Base-by-base conservation (phyloP, 1,140 invertebrate genomes). In the Drosophila nebulosa region DNA sequence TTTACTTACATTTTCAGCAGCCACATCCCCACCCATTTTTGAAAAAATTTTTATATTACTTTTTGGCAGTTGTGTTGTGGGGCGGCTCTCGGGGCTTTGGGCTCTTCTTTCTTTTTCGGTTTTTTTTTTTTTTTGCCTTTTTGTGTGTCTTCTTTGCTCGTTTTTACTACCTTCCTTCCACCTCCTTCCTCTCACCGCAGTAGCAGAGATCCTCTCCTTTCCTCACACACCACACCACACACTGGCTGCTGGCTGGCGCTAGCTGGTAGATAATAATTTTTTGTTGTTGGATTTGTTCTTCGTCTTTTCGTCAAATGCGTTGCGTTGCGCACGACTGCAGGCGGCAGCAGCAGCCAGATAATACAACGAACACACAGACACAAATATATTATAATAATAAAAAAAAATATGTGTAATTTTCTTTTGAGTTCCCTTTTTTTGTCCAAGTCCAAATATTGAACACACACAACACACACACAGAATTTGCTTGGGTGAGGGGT, bases 21-120 rank as follows among this genome's bases (percentile, higher is more conserved):
- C 88, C 73, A 88, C 88, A 84, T 90, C 88, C 74, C 79, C 88
- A 78, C 88, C 88, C 88, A 90, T 71, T 84, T 84, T 90, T 86
- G 71, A 74, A 85, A 66, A 74, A 74, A 78, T 85, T 79, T 79
- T 18, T 7, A 16, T 55, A 26, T 10, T 55, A 30, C 42, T 65
- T 46, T 42, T 66, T 68, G 62, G 66, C 77, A 80, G 67, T 75
- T 46, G 39, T 18, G 18, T 30, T 6, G 27, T 30, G 27, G 39
- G 39, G 67, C 72, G 72, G 58, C 70, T 65, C 65, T 74, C 83
- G 78, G 16, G 39, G 39, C 39, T 46, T 21, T 21, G 39, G 78
- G 74, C 71, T 80, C 68, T 84, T 78, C 62, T 64, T 63, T 26
- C 46, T 30, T 75, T 26, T 30, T 30, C 27, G 27, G 21, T 42